Percentiles rank a stretch among this genome's conserved stretches.
phyloP scores from a whole-genome alignment of 1,140 invertebrate species.

The Proctacanthus coquilletti region DNA sequence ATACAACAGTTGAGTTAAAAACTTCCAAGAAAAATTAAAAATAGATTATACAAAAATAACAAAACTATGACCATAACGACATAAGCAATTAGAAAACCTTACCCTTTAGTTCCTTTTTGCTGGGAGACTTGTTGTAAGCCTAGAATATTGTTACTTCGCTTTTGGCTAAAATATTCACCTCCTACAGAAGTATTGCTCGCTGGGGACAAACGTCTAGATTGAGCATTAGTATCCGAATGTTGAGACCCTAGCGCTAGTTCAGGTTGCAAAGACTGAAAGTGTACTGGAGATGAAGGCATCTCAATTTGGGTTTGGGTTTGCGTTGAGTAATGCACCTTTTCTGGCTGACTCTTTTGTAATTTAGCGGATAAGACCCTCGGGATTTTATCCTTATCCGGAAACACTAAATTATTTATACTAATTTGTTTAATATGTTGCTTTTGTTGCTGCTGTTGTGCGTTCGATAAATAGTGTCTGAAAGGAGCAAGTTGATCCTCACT shows the following conservation, averaged over 20 bases:
- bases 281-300: slow-evolving; percentile 12
- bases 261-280: slow-evolving; percentile 17
- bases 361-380: slow-evolving; percentile 3
- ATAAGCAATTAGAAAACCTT: too few relatives aligned
- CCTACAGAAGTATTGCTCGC: slow-evolving; percentile 3
- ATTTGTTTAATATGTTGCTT: slow-evolving; percentile 1
- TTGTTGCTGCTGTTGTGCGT: neutral
- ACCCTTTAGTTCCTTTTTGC: neutral
- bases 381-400: slow-evolving; percentile 2
- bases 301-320: slow-evolving; percentile 1
- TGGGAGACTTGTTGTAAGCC: slow-evolving; percentile 4
- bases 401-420: slow-evolving; percentile 4
- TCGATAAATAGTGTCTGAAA: neutral
- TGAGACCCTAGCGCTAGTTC: slow-evolving; percentile 10
- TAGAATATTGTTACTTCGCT: slow-evolving; percentile 3
- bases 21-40: too few relatives aligned
- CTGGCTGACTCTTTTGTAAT: neutral
- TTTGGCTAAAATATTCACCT: slow-evolving; percentile 5
- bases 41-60: too few relatives aligned
- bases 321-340: neutral
- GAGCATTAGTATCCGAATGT: neutral
- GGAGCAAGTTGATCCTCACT: neutral
- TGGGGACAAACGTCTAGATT: slow-evolving; percentile 9
- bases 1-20: too few relatives aligned
- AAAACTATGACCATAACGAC: too few relatives aligned